Evolutionary conservation across 2,797 vertebrate species (phyloP).

Genomic region (Argya squamiceps): DNA sequence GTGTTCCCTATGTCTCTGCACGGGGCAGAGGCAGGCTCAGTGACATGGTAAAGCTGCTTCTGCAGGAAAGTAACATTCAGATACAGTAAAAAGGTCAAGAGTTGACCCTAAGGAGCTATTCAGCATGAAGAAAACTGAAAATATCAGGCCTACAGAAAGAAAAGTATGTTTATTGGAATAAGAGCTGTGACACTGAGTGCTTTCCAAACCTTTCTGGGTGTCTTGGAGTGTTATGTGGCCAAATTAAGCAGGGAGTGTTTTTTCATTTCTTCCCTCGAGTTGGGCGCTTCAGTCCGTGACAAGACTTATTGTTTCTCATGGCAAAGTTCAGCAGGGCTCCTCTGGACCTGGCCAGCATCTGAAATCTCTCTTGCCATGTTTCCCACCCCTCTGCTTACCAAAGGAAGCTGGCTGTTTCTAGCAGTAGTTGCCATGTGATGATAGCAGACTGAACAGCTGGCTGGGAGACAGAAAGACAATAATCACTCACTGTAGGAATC

Average conservation of each 20-base stretch:
- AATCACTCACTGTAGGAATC: neutral
- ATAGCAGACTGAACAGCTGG: neutral
- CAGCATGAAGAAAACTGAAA: neutral
- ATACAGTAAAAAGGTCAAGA: neutral
- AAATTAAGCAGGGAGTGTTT: neutral
- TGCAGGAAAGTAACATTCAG: neutral
- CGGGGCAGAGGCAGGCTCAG: fast-evolving
- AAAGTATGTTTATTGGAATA: neutral
- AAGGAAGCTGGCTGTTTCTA: neutral
- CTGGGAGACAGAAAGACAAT: neutral
- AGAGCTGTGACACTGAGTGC: neutral
- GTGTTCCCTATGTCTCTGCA: neutral
- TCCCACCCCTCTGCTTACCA: neutral
- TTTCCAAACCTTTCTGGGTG: neutral
- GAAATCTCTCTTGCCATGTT: neutral
- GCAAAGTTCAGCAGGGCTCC: neutral
- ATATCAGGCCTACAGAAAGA: neutral
- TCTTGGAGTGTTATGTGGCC: neutral
- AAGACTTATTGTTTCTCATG: neutral
- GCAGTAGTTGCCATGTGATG: neutral
- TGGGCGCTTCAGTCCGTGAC: fast-evolving
- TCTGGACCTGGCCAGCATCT: neutral
- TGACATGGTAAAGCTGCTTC: neutral
- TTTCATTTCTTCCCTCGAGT: neutral
- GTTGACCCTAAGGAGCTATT: neutral